Conservation (phyloP, 1,140 invertebrate species). For the Papilio xuthus region DNA sequence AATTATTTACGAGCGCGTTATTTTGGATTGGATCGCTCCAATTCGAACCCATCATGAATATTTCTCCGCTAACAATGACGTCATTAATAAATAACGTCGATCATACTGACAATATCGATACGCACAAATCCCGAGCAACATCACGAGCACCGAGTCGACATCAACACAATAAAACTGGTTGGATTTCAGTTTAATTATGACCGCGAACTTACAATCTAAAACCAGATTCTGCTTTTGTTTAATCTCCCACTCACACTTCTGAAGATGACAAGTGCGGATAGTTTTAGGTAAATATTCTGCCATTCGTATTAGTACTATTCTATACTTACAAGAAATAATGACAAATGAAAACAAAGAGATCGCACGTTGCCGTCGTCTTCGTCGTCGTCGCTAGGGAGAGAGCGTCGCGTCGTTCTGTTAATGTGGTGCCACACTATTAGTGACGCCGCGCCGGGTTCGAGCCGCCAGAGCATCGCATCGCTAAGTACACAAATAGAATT, state of each 20-base stretch:
- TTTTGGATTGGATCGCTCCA: slow-evolving; percentile 29
- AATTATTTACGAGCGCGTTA: slow-evolving; percentile 44
- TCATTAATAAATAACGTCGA: slow-evolving; percentile 40
- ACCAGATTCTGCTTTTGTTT: neutral
- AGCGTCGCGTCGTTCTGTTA: slow-evolving; percentile 19
- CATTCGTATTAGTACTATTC: no score
- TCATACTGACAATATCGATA: neutral
- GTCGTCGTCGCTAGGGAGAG: neutral
- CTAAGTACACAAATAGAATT: slow-evolving; percentile 26
- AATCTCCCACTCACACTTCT: no score
- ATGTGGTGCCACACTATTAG: slow-evolving; percentile 15
- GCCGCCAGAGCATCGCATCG: neutral
- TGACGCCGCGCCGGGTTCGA: neutral
- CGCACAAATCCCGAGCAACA: neutral
- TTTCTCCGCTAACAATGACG: slow-evolving; percentile 13
- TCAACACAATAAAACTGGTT: neutral
- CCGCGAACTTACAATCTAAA: neutral
- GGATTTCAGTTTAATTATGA: neutral
- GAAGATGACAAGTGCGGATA: no score
- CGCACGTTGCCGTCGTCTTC: neutral
- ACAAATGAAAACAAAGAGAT: neutral
- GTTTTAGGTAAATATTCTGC: no score
- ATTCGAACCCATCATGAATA: slow-evolving; percentile 41
- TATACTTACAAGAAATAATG: neutral
- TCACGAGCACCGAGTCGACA: no score